Evolutionary conservation across 2,797 vertebrate genomes (phyloP).

Genomic region (Dromococcyx pavoninus): DNA sequence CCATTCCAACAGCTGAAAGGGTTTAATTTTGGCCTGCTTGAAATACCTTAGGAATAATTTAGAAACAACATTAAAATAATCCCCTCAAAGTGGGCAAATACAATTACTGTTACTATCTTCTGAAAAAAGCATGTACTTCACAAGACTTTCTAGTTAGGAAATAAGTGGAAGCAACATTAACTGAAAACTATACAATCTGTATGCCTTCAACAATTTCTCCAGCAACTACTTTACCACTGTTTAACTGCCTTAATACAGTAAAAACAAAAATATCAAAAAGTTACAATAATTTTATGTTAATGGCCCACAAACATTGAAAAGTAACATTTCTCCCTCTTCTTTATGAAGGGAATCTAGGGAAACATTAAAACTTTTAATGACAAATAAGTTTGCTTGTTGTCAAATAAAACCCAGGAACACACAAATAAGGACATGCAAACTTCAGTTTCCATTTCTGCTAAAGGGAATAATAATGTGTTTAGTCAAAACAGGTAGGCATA

Average conservation of each 20-base stretch:
- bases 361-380: background rate
- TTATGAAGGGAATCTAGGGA: background rate
- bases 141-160: background rate
- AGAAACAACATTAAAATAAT: background rate
- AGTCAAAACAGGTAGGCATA: fast-evolving
- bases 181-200: background rate
- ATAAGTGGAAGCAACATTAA: background rate
- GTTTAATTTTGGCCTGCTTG: background rate
- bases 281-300: background rate
- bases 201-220: background rate
- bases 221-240: too few relatives aligned
- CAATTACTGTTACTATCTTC: background rate
- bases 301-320: fast-evolving
- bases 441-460: background rate
- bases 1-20: background rate
- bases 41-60: background rate
- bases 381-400: background rate
- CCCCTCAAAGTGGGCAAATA: background rate
- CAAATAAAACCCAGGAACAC: background rate
- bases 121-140: background rate
- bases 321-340: background rate
- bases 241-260: background rate
- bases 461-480: fast-evolving
- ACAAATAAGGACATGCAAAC: fast-evolving
- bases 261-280: background rate